Evolutionary conservation across 2,113 vertebrate genomes (phyloP), one percentile per base, ranked within the genome.

Genomic region (Arvicanthis niloticus): DNA sequence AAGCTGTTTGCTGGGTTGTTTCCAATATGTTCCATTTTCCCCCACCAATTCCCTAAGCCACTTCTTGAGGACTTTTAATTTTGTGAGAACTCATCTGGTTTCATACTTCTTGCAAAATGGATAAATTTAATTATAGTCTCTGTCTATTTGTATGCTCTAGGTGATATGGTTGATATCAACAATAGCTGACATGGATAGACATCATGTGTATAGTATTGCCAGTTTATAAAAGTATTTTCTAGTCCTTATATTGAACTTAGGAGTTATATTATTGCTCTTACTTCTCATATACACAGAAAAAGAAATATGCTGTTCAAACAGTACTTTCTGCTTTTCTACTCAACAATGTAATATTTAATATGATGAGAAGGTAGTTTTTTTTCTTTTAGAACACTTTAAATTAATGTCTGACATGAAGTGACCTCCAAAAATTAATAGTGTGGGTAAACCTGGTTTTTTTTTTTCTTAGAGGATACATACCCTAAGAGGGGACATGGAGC

Each of bases 1-100:
- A n/a, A 85, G 34, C 15, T 65, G 48, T 62, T 42, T 42, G 96
- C 95, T 93, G 29, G 65, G 13, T 97, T 88, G 80, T 91, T 3
- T 75, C 29, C 21, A 53, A 6, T 80, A 42, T 42, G 34, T 8
- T 48, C 45, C 9, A 13, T 73, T 89, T 72, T 24, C 9, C 13
- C n/a, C 19, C 0, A 51, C 3, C 3, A 90, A 76, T 15, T 7
- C 15, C 34, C 24, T 26, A 34, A 26, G 40, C 2, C 37, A 19
- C 62, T 53, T 67, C 1, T 60, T 12, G 77, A 77, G 17, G 37
- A 88, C 9, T 81, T 94, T 51, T 88, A 68, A 81, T 21, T 53
- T 93, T 3, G 37, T 34, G 48, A 96, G 60, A 75, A 84, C 37
- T 34, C 80, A 53, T 89, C 45, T 58, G 75, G 78, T 15, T 4